Conservation (phyloP, 2,797 vertebrate genomes). For the Xenopus petersii region DNA sequence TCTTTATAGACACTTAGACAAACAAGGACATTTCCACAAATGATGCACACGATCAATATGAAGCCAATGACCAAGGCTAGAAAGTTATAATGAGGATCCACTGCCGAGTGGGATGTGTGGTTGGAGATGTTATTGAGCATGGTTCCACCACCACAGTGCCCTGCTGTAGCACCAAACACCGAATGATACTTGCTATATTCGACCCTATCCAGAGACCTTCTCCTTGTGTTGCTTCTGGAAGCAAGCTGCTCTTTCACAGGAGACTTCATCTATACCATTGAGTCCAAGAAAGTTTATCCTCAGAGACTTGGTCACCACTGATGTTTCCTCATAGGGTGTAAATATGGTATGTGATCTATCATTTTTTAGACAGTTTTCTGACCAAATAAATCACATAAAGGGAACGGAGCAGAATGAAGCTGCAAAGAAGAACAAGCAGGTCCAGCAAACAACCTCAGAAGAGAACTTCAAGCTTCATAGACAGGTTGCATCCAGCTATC, state of each 20-base stretch:
- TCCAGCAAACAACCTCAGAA: not conserved
- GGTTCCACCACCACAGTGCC: constrained; percentile 19
- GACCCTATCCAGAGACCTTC: not conserved
- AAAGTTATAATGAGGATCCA: constrained; percentile 61
- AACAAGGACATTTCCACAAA: constrained; percentile 87
- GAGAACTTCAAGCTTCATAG: not conserved
- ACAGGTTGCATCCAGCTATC: not conserved
- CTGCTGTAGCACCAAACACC: constrained; percentile 21
- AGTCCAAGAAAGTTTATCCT: not conserved
- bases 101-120: constrained; percentile 29
- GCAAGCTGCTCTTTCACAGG: constrained; percentile 15
- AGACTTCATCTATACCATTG: constrained; percentile 30
- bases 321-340: not conserved
- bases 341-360: not conserved
- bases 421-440: not conserved
- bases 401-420: not conserved
- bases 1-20: constrained; percentile 87
- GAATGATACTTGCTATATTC: not conserved
- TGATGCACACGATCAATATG: constrained; percentile 80
- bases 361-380: not conserved
- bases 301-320: constrained; percentile 3
- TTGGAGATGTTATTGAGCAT: constrained; percentile 39
- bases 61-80: constrained; percentile 76
- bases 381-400: not conserved
- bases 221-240: constrained; percentile 16